Evolutionary conservation across 2,113 vertebrate genomes (phyloP).

Genomic region (Pelusios castaneus): DNA sequence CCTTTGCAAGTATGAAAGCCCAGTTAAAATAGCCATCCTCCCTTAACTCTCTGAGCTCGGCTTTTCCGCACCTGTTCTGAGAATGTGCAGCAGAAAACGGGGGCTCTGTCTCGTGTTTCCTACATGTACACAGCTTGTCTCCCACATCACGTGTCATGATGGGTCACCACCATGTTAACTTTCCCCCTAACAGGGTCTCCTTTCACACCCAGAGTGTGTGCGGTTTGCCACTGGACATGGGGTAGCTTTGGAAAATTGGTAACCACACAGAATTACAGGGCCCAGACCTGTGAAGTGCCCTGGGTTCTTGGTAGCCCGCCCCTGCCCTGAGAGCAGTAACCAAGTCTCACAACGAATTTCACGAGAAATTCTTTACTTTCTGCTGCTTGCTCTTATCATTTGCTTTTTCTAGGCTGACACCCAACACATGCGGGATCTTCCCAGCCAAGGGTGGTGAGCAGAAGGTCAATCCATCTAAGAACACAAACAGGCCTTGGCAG

Average conservation of each 20-base stretch:
- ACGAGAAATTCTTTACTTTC: neutral
- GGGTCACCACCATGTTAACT: neutral
- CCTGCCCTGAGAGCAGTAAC: neutral
- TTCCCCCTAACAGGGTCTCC: neutral
- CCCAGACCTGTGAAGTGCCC: neutral
- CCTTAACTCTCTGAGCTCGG: neutral
- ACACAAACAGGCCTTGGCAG: neutral
- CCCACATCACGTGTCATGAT: too few species aligned
- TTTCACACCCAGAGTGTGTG: neutral
- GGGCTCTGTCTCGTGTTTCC: neutral
- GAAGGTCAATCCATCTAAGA: neutral
- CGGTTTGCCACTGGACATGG: neutral
- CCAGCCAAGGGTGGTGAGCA: neutral
- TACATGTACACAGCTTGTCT: neutral
- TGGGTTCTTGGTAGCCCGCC: neutral
- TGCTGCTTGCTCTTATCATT: neutral
- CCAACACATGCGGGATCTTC: neutral
- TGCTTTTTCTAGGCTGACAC: neutral
- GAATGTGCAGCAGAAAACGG: neutral
- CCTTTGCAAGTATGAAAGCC: neutral
- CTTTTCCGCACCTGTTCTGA: fast-evolving
- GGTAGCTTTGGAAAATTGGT: neutral
- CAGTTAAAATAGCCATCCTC: fast-evolving
- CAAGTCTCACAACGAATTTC: neutral
- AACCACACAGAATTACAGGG: neutral